Percentiles rank a stretch among this genome's conserved stretches.
These are phyloP conservation scores for Decapterus maruadsi DNA, from an alignment of 2,797 vertebrate species.

Conservation along the genomic window DNA sequence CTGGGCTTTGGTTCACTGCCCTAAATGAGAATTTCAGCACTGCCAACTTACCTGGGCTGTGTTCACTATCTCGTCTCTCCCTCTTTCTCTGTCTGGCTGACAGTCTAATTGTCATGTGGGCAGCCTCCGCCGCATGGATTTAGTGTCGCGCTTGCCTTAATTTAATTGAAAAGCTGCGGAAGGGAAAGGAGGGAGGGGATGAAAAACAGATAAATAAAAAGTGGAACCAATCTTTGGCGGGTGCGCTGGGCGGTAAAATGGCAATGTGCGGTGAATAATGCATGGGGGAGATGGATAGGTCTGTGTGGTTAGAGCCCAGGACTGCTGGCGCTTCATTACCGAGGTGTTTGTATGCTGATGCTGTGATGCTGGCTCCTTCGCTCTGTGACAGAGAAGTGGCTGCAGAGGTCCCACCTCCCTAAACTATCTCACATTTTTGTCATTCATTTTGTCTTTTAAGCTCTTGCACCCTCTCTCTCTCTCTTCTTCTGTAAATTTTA, in stretches of 20 bases:
- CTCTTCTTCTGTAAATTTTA: conserved; percentile 51
- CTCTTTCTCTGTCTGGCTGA: conserved; percentile 73
- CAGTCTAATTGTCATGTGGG: conserved; percentile 85
- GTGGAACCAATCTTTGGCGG: conserved; percentile 85
- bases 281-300: conserved; percentile 84
- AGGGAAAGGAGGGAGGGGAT: conserved; percentile 77
- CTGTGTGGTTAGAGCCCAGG: conserved; percentile 74
- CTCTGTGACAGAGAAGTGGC: conserved; percentile 64
- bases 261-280: conserved; percentile 83
- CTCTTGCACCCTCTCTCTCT: conserved; percentile 12
- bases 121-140: conserved; percentile 80
- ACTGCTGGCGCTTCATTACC: conserved; percentile 82
- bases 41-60: conserved; percentile 66
- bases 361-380: conserved; percentile 69
- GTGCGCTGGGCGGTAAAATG: conserved; percentile 80
- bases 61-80: conserved; percentile 65
- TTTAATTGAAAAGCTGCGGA: conserved; percentile 84
- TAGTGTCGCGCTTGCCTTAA: conserved; percentile 84
- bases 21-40: conserved; percentile 64
- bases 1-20: conserved; percentile 37
- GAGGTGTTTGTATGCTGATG: conserved; percentile 83
- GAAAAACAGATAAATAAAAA: conserved; percentile 86
- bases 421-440: conserved; percentile 64
- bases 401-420: conserved; percentile 70
- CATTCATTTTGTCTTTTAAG: conserved; percentile 62